Percentiles rank a stretch among this genome's conserved stretches.
phyloP scores from a whole-genome alignment of 1,140 invertebrate species.

The Riptortus pedestris region DNA sequence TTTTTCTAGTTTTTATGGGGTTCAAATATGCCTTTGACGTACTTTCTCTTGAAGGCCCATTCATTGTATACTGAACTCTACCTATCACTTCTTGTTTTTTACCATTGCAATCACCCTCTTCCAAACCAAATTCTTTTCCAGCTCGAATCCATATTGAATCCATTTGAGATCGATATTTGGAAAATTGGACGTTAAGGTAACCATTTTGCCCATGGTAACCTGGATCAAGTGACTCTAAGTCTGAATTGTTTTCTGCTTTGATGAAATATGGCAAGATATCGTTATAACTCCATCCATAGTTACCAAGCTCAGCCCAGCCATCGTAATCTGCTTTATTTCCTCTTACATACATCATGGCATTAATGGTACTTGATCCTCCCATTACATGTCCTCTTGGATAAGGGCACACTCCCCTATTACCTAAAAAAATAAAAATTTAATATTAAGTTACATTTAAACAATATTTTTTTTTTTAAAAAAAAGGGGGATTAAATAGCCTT shows the following conservation, averaged over 20 bases:
- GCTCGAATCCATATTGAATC: conserved; percentile 39
- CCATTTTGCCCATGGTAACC: background rate
- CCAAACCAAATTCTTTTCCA: conserved; percentile 39
- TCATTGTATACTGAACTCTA: background rate
- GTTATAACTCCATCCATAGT: conserved; percentile 81
- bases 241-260: background rate
- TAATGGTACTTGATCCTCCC: conserved; percentile 81
- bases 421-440: background rate
- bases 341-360: no score
- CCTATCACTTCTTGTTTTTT: background rate
- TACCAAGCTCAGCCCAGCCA: conserved; percentile 74
- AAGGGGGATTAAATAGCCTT: no score
- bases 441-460: no score
- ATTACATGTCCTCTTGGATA: conserved; percentile 57
- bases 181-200: background rate
- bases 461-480: no score
- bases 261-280: no score
- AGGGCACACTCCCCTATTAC: background rate
- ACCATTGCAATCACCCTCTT: background rate
- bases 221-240: background rate
- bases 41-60: background rate
- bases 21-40: background rate
- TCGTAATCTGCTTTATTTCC: conserved; percentile 87
- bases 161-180: background rate
- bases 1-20: background rate